Percentiles rank a stretch among this genome's conserved stretches.
Evolutionary conservation across 2,797 vertebrate species (phyloP).

Genomic region (Anas bernieri): DNA sequence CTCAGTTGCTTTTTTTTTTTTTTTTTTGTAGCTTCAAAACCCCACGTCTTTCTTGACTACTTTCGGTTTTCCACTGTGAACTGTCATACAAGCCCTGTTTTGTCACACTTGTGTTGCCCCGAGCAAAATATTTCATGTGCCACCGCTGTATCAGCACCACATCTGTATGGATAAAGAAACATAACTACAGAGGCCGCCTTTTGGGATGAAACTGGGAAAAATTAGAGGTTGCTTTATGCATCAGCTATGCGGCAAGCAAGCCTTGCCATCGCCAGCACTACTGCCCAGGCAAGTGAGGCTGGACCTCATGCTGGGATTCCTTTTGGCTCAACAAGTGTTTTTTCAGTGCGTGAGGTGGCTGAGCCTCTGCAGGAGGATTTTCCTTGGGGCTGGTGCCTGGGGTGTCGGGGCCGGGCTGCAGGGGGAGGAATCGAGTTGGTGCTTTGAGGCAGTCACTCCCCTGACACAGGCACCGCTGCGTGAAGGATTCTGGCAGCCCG

Average conservation of each 20-base stretch:
- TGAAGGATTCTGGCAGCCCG: not conserved
- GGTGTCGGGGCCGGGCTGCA: not conserved
- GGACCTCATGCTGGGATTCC: not conserved
- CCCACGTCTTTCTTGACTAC: not conserved
- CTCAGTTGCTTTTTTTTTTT: not conserved
- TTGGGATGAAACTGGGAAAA: not conserved
- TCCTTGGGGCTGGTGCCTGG: not conserved
- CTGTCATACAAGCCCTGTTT: not conserved
- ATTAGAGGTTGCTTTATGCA: not conserved
- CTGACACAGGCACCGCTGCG: not conserved
- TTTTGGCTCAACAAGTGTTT: not conserved
- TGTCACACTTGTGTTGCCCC: not conserved
- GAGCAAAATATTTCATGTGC: not conserved
- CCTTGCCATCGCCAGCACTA: not conserved
- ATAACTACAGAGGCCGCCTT: not conserved
- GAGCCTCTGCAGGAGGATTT: not conserved
- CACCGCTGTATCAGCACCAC: not conserved
- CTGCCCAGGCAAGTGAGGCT: not conserved
- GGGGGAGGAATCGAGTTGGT: not conserved
- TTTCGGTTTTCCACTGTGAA: not conserved
- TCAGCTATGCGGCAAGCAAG: rapidly evolving
- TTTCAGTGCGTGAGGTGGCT: not conserved
- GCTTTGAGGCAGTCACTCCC: not conserved
- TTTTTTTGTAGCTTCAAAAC: not conserved
- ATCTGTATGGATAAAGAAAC: not conserved